Evolutionary conservation across 2,888 invertebrate genomes (phyloP).

Genomic region (Scaptomyza parva): DNA sequence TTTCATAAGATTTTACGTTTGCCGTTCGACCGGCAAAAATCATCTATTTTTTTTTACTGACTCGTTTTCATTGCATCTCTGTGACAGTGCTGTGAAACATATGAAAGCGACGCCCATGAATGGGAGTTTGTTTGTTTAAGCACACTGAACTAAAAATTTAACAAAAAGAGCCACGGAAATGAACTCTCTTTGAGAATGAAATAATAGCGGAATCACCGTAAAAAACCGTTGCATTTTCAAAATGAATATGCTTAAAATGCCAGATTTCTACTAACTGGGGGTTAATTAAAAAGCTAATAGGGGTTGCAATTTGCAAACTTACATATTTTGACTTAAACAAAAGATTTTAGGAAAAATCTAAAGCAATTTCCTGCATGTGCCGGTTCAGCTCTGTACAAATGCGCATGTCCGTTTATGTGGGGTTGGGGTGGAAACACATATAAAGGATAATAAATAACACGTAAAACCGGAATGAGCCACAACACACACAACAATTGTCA

Average conservation of each 20-base stretch:
- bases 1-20: slow-evolving; percentile 33
- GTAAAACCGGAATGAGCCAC: slow-evolving; percentile 79
- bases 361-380: neutral
- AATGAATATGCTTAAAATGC: neutral
- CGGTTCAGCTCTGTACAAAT: slow-evolving; percentile 15
- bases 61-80: slow-evolving; percentile 35
- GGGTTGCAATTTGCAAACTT: slow-evolving; percentile 19
- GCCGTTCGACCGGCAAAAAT: slow-evolving; percentile 55
- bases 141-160: neutral
- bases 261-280: slow-evolving; percentile 29
- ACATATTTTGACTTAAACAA: neutral
- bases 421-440: slow-evolving; percentile 62
- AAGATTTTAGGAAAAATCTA: neutral
- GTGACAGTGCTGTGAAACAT: slow-evolving; percentile 38
- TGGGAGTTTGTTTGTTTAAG: slow-evolving; percentile 30
- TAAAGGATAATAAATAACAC: slow-evolving; percentile 76
- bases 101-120: slow-evolving; percentile 34
- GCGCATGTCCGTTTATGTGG: slow-evolving; percentile 57
- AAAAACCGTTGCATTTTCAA: neutral
- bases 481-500: slow-evolving; percentile 77
- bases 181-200: neutral
- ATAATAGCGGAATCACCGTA: neutral
- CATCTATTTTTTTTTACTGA: slow-evolving; percentile 33
- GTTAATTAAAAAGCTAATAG: slow-evolving; percentile 22
- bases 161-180: neutral